phyloP scores from a whole-genome alignment of 2,113 vertebrate species.

The Leptosomus discolor region DNA sequence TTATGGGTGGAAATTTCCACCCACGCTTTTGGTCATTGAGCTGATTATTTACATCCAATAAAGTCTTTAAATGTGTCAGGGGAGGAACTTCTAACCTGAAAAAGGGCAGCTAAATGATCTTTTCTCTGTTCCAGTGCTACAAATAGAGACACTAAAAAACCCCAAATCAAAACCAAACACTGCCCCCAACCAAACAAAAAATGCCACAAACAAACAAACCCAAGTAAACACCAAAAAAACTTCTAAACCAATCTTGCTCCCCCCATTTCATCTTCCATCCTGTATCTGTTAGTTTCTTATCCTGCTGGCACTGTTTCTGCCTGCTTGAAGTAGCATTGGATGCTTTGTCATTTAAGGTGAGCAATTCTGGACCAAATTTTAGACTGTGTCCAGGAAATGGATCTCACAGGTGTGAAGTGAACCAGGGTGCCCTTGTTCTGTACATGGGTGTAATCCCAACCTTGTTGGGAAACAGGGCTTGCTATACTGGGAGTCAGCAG shows the following conservation, averaged over 20 bases:
- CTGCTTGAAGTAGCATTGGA: not conserved
- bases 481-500: not conserved
- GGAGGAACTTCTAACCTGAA: not conserved
- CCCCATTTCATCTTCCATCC: not conserved
- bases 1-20: not conserved
- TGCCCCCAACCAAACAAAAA: not conserved
- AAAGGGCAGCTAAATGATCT: not conserved
- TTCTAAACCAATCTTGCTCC: not conserved
- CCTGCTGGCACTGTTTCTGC: not conserved
- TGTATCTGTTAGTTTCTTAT: not conserved
- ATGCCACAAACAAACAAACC: not conserved
- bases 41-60: not conserved
- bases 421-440: no score
- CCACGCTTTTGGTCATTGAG: not conserved
- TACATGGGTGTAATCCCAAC: accelerated
- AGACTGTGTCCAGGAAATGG: not conserved
- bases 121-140: not conserved
- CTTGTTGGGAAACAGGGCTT: not conserved
- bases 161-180: not conserved
- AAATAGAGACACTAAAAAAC: not conserved
- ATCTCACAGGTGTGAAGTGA: not conserved
- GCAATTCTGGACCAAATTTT: not conserved
- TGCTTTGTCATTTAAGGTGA: not conserved
- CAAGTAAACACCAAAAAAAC: not conserved
- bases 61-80: not conserved